A percentile compares a stretch with the other conserved stretches of the same genome.
Conservation (phyloP, 1,140 invertebrate genomes). For the Sycobia sp. region DNA sequence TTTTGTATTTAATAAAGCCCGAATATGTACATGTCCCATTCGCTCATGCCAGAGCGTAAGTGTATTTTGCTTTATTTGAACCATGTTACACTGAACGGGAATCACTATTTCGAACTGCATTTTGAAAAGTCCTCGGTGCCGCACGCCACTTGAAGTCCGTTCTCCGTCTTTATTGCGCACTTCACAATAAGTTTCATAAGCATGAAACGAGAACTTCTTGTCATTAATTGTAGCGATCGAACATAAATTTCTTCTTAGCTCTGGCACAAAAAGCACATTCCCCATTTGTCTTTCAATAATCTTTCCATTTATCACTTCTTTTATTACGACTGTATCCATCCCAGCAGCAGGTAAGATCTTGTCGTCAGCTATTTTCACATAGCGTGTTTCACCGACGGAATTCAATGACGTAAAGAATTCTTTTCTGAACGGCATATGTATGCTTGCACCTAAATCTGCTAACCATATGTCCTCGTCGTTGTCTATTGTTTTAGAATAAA, state of each 20-base stretch:
- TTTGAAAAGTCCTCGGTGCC: neutral
- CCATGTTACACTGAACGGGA: neutral
- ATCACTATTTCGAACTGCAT: too few relatives aligned
- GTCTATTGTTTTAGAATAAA: neutral
- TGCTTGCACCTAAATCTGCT: neutral
- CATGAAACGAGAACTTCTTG: constrained; percentile 9
- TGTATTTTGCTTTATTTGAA: neutral
- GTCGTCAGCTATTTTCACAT: neutral
- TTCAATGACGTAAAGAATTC: neutral
- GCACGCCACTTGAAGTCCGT: neutral
- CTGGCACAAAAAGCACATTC: constrained; percentile 24
- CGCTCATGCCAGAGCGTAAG: constrained; percentile 8
- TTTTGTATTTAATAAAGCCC: neutral
- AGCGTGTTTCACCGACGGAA: neutral
- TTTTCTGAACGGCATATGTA: neutral
- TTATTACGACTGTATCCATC: constrained; percentile 17
- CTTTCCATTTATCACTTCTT: constrained; percentile 9
- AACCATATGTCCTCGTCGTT: neutral
- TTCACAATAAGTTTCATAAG: constrained; percentile 5
- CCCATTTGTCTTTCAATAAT: constrained; percentile 13
- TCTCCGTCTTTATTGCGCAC: constrained; percentile 2
- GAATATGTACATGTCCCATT: neutral
- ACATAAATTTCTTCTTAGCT: constrained; percentile 27
- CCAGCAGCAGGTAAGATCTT: neutral
- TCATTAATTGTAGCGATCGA: constrained; percentile 21